These are phyloP conservation scores for Darevskia mixta DNA, from an alignment of 2,797 vertebrate genomes.

Conservation along the genomic window DNA sequence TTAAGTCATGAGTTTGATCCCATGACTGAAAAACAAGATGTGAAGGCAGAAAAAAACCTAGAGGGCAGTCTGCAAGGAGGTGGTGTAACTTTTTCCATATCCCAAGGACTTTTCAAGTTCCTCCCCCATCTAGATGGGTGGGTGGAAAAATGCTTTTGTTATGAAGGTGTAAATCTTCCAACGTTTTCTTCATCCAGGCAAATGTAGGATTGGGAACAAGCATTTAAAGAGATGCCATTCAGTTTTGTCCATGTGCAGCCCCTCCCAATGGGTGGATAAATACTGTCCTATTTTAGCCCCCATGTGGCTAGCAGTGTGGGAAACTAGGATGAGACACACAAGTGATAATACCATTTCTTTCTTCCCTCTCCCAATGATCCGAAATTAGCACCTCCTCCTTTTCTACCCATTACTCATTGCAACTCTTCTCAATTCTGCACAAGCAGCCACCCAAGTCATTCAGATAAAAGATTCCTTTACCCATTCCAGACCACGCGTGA, in stretches of 20 bases:
- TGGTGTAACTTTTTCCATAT: neutral
- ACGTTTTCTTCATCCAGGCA: neutral
- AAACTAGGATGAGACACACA: no score
- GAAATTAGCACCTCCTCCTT: no score
- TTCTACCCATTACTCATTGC: no score
- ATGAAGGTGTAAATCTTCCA: neutral
- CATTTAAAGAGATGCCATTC: neutral
- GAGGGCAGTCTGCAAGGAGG: neutral
- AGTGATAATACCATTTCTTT: no score
- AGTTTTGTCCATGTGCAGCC: neutral
- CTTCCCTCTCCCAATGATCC: no score
- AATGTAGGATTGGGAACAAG: neutral
- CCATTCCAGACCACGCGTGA: neutral
- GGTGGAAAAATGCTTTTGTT: neutral
- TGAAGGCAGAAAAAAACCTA: neutral
- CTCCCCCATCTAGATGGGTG: neutral
- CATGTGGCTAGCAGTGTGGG: no score
- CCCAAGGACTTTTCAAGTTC: neutral
- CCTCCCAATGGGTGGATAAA: neutral
- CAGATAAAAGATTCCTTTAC: neutral
- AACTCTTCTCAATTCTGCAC: no score
- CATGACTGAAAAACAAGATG: neutral
- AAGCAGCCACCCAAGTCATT: neutral
- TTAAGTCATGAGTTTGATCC: no score
- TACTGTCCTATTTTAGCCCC: neutral